A percentile compares a stretch with the other conserved stretches of the same genome.
phyloP scores from a whole-genome alignment of 2,113 vertebrate genomes.

The Pygoscelis adeliae region DNA sequence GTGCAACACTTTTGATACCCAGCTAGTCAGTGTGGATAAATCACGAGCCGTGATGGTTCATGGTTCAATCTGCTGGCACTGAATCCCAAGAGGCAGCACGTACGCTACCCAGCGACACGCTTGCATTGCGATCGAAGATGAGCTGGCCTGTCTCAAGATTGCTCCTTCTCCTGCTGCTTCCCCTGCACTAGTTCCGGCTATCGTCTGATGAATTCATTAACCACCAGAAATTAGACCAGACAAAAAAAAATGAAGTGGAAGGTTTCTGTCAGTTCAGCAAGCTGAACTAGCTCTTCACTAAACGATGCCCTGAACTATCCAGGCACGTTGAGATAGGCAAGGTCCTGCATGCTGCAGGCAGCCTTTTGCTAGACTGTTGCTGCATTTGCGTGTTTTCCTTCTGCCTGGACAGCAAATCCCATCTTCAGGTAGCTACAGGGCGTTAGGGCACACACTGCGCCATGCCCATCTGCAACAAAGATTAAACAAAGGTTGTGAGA shows the following conservation, averaged over 20 bases:
- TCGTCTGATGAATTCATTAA: neutral
- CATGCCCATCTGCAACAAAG: neutral
- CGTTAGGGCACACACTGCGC: accelerated
- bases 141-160: neutral
- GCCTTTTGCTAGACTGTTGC: too few relatives aligned
- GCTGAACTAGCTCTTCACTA: neutral
- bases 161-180: neutral
- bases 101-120: accelerated
- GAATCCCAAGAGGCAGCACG: neutral
- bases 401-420: neutral
- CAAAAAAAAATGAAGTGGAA: neutral
- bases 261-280: neutral
- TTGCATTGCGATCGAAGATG: accelerated
- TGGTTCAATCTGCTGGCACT: neutral
- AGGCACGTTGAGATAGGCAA: neutral
- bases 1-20: neutral
- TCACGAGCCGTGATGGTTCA: accelerated
- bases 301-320: accelerated
- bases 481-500: neutral
- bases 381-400: accelerated
- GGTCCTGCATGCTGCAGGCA: neutral
- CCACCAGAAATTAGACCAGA: neutral
- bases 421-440: too few relatives aligned
- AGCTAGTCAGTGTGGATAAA: accelerated
- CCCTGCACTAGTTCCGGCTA: neutral